Base-by-base conservation (phyloP, 2,113 vertebrate species). In the Eonycteris spelaea region DNA sequence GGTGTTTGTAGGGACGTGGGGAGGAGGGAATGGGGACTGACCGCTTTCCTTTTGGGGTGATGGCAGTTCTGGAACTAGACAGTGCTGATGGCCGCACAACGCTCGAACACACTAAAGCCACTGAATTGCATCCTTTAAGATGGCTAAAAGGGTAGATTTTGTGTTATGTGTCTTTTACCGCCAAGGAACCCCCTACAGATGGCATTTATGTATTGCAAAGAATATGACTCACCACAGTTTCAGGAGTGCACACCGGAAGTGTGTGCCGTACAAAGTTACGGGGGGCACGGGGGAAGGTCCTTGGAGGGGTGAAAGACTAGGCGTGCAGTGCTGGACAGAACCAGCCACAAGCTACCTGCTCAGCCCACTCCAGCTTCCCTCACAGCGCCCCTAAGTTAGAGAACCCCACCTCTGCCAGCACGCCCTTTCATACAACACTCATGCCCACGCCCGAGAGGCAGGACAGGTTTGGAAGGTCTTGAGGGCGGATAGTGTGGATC, bases 301-400 rank as follows among this genome's bases (percentile, higher is more conserved):
- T 11, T 7, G 0, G 18, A 48, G 26, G 61, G 24, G 2, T 45
- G 2, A 28, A 48, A 61, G 71, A 22, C 48, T 1, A 4, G n/a
- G 28, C 9, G 53, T 0, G 0, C 75, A 21, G 11, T 3, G 13
- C 13, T 71, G 6, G 48, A 12, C 3, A 6, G 43, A 24, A n/a
- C 21, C 0, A 3, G 21, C 26, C 59, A 16, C 26, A 0, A 11
- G 13, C 67, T 24, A n/a, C 15, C 24, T 0, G 33, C 43, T 26
- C 59, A 24, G n/a, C 5, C 18, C 73, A 33, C 12, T 3, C 22
- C 30, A 43, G 71, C 13, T 1, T n/a, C 45, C 77, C 30, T n/a
- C 55, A 10, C 9, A 0, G 5, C 2, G 14, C 59, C 21, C 45
- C 63, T 45, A 16, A 0, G 7, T 4, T 15, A 1, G 67, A 65